Evolutionary conservation across 2,113 vertebrate species (phyloP).

Genomic region (Noturus placidus): DNA sequence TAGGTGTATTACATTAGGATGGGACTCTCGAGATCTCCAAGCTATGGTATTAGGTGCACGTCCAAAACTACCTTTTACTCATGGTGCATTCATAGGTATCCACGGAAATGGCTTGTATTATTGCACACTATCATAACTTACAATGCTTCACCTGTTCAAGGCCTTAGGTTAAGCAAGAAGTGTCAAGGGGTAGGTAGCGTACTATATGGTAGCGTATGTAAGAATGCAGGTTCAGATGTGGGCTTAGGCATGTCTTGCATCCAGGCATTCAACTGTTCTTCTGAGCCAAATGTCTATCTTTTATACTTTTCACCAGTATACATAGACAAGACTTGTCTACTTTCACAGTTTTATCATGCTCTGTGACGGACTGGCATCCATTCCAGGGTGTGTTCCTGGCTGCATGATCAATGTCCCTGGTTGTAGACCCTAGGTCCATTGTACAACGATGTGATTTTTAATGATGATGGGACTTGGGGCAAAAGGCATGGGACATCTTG

Average conservation of each 20-base stretch:
- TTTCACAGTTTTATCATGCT: background rate
- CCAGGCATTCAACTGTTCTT: background rate
- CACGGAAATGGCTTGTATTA: background rate
- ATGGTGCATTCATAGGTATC: background rate
- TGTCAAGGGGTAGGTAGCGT: too few species aligned
- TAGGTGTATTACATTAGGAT: background rate
- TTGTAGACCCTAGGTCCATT: background rate
- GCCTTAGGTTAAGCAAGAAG: background rate
- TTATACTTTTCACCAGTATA: background rate
- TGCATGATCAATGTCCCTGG: background rate
- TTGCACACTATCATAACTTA: background rate
- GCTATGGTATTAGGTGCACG: background rate
- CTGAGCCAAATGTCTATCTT: background rate
- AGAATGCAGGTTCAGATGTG: background rate
- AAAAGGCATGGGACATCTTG: too few species aligned
- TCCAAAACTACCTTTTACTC: background rate
- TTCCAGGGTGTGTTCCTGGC: background rate
- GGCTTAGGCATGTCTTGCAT: background rate
- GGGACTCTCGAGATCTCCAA: background rate
- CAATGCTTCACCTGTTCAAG: background rate
- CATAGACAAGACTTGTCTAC: background rate
- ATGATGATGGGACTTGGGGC: too few species aligned
- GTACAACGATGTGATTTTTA: background rate
- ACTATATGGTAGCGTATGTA: background rate
- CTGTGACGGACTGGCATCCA: background rate